Base-by-base conservation (phyloP, 2,797 vertebrate species). In the Acanthornis magna region DNA sequence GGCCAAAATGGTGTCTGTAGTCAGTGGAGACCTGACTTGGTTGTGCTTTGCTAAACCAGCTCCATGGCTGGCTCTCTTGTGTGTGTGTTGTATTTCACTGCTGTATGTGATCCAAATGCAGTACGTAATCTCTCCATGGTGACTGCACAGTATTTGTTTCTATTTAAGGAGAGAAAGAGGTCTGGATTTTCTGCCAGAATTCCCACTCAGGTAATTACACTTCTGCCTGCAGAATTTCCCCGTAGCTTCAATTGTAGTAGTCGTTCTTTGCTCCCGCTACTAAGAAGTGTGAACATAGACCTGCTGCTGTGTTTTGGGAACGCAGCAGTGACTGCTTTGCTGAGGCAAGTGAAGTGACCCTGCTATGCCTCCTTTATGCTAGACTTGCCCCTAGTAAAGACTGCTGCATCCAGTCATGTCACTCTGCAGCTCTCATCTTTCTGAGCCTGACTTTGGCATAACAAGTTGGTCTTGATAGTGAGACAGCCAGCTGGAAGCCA, bases 401-500 rank as follows among this genome's bases (percentile, higher is more conserved):
- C 13, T 40, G 58, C 76, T 73, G 89, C 71, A 65, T 67, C 80
- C 75, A 82, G 19, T 79, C 26, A 7, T 15, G 5, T 71, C 42
- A 3, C 68, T 80, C 79, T 54, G 82, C 67, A 65, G 80, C 74
- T 90, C 92, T 74, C 63, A 6, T 76, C 88, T 78, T 76, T 57
- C 91, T 82, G 42, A 92, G 86, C 75, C 71, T 91, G 91, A 22
- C 95, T 96, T 84, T 88, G 83, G 93, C 95, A 95, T 92, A 86
- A 65, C 74, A 88, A 88, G 80, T 94, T 95, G 77, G 85, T 92
- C 91, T 96, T 92, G 94, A 91, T 85, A 94, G 95, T 95, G 95
- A 96, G 94, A 92, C 94, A 95, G 89, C 91, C 93, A 96, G 95
- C 95, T 96, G 94, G 96, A 97, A 95, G 74, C 83, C 89, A 88